Conservation (phyloP, 1,140 invertebrate species). For the Nixonia krombeini region DNA sequence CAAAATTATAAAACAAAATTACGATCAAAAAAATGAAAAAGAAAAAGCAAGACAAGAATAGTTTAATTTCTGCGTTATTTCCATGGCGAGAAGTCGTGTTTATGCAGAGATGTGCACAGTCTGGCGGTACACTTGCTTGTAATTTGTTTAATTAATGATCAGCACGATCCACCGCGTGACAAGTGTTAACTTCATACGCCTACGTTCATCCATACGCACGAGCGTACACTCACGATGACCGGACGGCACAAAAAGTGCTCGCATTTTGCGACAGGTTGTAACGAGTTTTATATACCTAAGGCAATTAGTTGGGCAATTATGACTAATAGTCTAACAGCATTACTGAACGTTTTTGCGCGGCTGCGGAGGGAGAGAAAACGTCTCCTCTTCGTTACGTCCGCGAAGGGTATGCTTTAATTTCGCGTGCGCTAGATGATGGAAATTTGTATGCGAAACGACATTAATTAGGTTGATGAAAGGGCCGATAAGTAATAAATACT, state of each 20-base stretch:
- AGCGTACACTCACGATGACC: conserved; percentile 3
- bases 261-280: conserved; percentile 12
- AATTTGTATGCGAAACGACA: too few species aligned
- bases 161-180: conserved; percentile 6
- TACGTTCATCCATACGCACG: background rate
- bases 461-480: too few species aligned
- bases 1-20: too few species aligned
- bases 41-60: too few species aligned
- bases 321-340: conserved; percentile 9
- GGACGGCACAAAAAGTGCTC: conserved; percentile 3
- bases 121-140: conserved; percentile 1
- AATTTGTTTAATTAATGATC: conserved; percentile 28
- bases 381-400: too few species aligned
- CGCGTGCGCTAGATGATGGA: too few species aligned
- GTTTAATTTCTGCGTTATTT: too few species aligned
- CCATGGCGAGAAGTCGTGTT: too few species aligned
- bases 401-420: conserved; percentile 1
- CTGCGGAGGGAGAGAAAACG: background rate
- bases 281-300: conserved; percentile 1
- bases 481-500: too few species aligned
- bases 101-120: background rate
- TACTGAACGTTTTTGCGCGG: conserved; percentile 1
- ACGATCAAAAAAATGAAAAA: too few species aligned
- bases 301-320: conserved; percentile 11
- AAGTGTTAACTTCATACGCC: conserved; percentile 8